phyloP scores from a whole-genome alignment of 2,113 vertebrate genomes.

The Marmota monax region DNA sequence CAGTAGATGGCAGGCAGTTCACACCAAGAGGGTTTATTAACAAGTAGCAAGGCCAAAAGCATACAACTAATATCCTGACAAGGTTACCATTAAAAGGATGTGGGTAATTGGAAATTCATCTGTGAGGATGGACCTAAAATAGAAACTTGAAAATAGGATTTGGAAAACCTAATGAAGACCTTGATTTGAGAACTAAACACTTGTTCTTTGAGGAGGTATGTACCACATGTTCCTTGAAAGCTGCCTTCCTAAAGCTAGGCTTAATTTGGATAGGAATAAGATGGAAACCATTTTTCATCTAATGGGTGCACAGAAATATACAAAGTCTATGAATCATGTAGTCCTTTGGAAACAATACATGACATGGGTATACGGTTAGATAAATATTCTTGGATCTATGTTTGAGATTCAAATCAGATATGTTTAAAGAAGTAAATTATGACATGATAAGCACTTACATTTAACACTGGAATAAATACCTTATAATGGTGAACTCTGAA shows the following conservation, averaged over 20 bases:
- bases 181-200: conserved; percentile 15
- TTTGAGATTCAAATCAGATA: not conserved
- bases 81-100: not conserved
- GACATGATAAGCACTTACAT: not conserved
- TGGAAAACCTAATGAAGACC: not conserved
- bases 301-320: not conserved
- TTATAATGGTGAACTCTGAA: not conserved
- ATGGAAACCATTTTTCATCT: not conserved
- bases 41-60: not conserved
- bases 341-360: not conserved
- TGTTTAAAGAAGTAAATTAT: conserved; percentile 5
- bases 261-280: not conserved
- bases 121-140: not conserved
- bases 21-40: not conserved
- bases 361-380: not conserved
- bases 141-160: not conserved
- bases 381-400: not conserved
- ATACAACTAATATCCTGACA: not conserved
- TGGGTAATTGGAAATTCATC: not conserved
- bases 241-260: not conserved
- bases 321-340: not conserved
- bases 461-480: not conserved
- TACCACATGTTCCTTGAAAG: not conserved
- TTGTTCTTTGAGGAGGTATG: not conserved
- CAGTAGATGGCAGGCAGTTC: not conserved